phyloP scores from a whole-genome alignment of 2,113 vertebrate genomes.

The Dipodomys spectabilis region DNA sequence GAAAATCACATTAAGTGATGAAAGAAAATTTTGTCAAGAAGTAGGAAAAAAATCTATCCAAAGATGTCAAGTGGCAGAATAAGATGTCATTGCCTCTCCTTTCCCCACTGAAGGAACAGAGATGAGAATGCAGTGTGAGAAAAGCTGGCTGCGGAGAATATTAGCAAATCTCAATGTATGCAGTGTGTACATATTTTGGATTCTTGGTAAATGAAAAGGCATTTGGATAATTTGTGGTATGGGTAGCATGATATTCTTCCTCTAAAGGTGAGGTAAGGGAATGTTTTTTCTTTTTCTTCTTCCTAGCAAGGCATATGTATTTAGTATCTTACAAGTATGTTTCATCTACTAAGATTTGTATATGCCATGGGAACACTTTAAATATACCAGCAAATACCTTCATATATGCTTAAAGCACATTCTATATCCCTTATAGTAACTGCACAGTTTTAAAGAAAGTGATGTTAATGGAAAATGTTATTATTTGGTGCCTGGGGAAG shows the following conservation, averaged over 20 bases:
- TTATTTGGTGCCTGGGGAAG: not conserved
- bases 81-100: slow-evolving; percentile 19
- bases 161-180: not conserved
- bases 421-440: not conserved
- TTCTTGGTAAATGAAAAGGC: slow-evolving; percentile 23
- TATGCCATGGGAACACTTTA: not conserved
- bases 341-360: not conserved
- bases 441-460: slow-evolving; percentile 27
- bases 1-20: slow-evolving; percentile 42
- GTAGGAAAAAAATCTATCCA: not conserved
- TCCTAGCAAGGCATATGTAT: not conserved
- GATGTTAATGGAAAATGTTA: not conserved
- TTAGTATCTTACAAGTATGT: not conserved
- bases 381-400: not conserved
- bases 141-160: not conserved
- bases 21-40: slow-evolving; percentile 43
- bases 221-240: not conserved
- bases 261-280: not conserved
- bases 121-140: slow-evolving; percentile 35
- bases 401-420: not conserved
- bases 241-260: not conserved
- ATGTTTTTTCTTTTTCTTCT: not conserved
- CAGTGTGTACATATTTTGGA: not conserved
- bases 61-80: slow-evolving; percentile 27
- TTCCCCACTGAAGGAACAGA: slow-evolving; percentile 8